Base-by-base conservation (phyloP, 2,888 invertebrate species). In the Horisme vitalbata region DNA sequence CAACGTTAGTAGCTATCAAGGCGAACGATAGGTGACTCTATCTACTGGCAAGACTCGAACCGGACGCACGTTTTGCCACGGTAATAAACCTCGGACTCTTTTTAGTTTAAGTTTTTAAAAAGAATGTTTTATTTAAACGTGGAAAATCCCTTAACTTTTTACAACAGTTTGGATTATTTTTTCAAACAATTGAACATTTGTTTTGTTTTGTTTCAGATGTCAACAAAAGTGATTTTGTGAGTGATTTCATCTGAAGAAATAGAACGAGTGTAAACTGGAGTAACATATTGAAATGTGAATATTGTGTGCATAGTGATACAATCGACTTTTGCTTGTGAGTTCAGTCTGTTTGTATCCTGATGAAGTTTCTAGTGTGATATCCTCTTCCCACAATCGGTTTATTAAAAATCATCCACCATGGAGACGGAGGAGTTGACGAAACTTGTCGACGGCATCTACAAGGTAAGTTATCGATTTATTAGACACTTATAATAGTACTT, bases 381-480 rank as follows among this genome's bases (percentile, higher is more conserved):
- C 65, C 64, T 68, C 61, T 71, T 73, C 52, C 59, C 61, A 63
- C 59, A 65, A 71, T 71, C 71, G 67, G 63, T 75, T 74, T 68
- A 72, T 63, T 78, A 74, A 79, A 76, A 76, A 80, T 73, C 70
- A 65, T 65, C 80, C 80, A 68, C 69, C 65, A 91, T 95, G 94
- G 96, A 96, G 91, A 95, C 96, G 69, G 96, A 96, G 83, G 96
- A 96, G 90, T 93, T 96, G 67, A 96, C 95, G 75, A 96, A 95
- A 91, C 93, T 96, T 70, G 96, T 96, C 71, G 96, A 96, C 88
- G 95, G 95, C 71, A 96, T 96, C 75, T 96, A 96, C 85, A 96
- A 96, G 95, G 96, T 96, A 90, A 87, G 88, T 30, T 30, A 20
- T 27, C 26, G 6, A n/a, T n/a, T n/a, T n/a, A n/a, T n/a, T 18